Conservation (phyloP, 2,797 vertebrate genomes). For the Semaprochilodus insignis region DNA sequence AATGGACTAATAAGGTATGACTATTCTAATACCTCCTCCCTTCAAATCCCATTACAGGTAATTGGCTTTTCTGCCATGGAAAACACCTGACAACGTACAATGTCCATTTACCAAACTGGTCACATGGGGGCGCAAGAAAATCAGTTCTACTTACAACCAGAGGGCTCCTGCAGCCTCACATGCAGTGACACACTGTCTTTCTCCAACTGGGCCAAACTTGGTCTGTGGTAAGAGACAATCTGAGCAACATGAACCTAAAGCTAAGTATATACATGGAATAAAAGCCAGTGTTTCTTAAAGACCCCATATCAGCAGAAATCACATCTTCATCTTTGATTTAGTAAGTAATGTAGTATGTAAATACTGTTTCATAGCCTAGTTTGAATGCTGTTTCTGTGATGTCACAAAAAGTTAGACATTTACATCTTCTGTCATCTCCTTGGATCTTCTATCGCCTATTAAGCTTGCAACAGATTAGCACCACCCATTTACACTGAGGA, state of each 20-base stretch:
- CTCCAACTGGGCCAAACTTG: background rate
- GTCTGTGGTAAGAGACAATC: background rate
- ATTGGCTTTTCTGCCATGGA: background rate
- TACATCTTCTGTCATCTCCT: no score
- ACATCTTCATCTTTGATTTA: no score
- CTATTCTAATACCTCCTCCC: background rate
- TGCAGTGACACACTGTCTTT: background rate
- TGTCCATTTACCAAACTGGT: background rate
- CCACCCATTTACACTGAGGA: no score
- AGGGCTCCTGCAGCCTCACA: background rate
- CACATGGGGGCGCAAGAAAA: constrained; percentile 46
- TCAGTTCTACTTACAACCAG: background rate
- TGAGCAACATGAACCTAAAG: background rate
- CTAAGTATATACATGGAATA: background rate
- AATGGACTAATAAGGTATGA: no score
- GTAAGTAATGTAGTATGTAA: no score
- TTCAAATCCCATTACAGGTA: background rate
- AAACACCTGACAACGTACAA: background rate
- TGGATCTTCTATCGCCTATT: no score
- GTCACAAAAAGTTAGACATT: no score
- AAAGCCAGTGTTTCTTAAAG: background rate
- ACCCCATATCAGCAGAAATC: background rate
- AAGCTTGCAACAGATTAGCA: no score
- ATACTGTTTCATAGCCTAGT: no score
- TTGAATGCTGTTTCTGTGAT: no score